phyloP scores from a whole-genome alignment of 1,140 invertebrate genomes.

The Tetragonula clypearis region DNA sequence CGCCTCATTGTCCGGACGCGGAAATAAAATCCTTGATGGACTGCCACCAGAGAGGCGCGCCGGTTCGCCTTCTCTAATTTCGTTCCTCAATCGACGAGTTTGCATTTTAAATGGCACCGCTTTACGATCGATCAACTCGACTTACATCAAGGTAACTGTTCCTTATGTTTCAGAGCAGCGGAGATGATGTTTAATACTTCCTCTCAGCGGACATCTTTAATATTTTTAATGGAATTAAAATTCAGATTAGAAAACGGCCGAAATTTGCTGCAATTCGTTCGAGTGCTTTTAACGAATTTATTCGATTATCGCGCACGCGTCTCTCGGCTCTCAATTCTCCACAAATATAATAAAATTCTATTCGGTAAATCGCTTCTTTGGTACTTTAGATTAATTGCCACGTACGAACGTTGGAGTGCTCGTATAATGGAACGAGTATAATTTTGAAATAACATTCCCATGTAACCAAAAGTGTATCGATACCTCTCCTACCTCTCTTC shows the following conservation, averaged over 20 bases:
- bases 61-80: neutral
- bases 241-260: too few species aligned
- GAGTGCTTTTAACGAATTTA: too few species aligned
- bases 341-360: too few species aligned
- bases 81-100: neutral
- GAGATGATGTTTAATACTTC: neutral
- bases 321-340: too few species aligned
- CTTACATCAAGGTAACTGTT: neutral
- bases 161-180: neutral
- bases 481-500: too few species aligned
- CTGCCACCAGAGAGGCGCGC: neutral
- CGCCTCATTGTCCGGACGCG: neutral
- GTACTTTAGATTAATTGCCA: too few species aligned
- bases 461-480: neutral
- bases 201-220: neutral
- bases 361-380: too few species aligned
- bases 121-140: neutral
- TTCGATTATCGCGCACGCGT: too few species aligned
- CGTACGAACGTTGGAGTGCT: too few species aligned
- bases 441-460: neutral
- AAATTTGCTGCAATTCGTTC: too few species aligned
- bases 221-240: neutral
- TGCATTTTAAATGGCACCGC: neutral
- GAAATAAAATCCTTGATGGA: neutral
- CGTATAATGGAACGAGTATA: neutral